phyloP scores from a whole-genome alignment of 2,113 vertebrate genomes.

The Leucopsar rothschildi region DNA sequence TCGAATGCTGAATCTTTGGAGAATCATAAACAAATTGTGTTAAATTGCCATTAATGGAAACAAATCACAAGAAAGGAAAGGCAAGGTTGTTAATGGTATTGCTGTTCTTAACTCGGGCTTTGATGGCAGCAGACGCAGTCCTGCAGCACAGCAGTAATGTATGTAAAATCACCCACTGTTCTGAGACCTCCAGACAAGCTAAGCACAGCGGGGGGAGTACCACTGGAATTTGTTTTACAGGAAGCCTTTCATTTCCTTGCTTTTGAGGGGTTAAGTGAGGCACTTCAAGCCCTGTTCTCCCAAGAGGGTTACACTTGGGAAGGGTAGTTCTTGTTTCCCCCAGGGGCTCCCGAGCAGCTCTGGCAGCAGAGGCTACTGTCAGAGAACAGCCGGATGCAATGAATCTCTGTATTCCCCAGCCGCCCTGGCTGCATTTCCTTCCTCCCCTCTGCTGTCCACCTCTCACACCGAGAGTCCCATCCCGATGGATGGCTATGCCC shows the following conservation, averaged over 20 bases:
- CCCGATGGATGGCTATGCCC: neutral
- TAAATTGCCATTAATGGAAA: constrained; percentile 40
- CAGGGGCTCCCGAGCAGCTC: neutral
- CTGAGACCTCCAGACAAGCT: constrained; percentile 58
- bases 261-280: constrained; percentile 71
- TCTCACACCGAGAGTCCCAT: neutral
- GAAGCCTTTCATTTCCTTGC: constrained; percentile 70
- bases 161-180: constrained; percentile 58
- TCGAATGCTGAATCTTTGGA: constrained; percentile 40
- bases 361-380: constrained; percentile 46
- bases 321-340: constrained; percentile 36
- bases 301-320: constrained; percentile 1
- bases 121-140: neutral
- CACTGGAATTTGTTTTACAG: constrained; percentile 70
- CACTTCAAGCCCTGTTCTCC: constrained; percentile 57
- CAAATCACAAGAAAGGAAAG: neutral
- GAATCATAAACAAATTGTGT: constrained; percentile 61
- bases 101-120: neutral
- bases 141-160: constrained; percentile 43
- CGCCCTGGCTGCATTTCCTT: neutral
- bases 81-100: neutral
- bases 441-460: neutral
- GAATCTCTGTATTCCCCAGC: constrained; percentile 47
- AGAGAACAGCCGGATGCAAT: constrained; percentile 41
- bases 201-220: constrained; percentile 54